phyloP scores from a whole-genome alignment of 2,797 vertebrate genomes.

The Sebastolobus alascanus region DNA sequence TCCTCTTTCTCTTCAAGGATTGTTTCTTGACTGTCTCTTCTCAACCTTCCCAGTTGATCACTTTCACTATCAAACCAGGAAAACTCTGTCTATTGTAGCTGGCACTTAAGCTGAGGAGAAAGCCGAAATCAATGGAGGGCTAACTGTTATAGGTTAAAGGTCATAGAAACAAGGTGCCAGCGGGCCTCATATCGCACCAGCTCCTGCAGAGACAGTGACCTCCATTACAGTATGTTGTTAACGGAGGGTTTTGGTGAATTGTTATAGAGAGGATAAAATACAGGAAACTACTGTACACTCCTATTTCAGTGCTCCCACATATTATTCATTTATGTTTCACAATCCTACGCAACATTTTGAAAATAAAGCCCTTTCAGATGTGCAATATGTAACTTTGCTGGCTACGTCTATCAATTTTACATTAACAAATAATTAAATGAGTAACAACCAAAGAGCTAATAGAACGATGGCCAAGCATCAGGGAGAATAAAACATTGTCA shows the following conservation, averaged over 20 bases:
- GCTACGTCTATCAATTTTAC: background rate
- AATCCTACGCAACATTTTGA: background rate
- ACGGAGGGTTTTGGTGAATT: background rate
- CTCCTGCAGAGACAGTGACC: background rate
- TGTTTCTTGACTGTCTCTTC: constrained; percentile 14
- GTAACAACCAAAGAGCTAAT: too few relatives aligned
- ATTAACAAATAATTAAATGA: background rate
- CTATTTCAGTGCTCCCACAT: background rate
- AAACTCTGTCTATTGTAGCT: constrained; percentile 32
- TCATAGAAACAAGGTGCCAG: constrained; percentile 80
- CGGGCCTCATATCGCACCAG: constrained; percentile 46
- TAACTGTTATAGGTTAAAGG: constrained; percentile 63
- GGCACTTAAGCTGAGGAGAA: constrained; percentile 75
- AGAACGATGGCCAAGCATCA: too few relatives aligned
- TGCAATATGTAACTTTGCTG: background rate
- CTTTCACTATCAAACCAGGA: constrained; percentile 68
- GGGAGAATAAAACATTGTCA: too few relatives aligned
- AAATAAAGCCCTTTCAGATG: background rate
- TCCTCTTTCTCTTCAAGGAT: background rate
- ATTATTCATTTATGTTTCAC: background rate
- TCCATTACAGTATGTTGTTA: background rate
- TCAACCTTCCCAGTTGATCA: constrained; percentile 79
- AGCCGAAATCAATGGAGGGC: constrained; percentile 83
- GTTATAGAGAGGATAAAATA: background rate
- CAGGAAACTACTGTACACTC: background rate